A percentile compares a stretch with the other conserved stretches of the same genome.
phyloP scores from a whole-genome alignment of 2,113 vertebrate species.

The Dendrocopos noguchii region DNA sequence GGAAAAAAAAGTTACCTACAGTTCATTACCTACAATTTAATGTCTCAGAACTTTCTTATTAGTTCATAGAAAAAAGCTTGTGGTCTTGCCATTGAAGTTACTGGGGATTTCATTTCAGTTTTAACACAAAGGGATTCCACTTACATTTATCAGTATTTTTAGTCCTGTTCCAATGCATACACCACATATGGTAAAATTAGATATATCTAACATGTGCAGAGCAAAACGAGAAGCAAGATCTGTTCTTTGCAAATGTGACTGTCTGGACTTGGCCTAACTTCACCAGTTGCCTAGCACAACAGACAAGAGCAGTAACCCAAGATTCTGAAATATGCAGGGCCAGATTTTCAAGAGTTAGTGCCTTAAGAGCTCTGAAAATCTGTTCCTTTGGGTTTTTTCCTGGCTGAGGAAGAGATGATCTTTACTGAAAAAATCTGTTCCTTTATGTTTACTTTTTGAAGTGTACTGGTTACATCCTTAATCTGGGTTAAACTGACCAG shows the following conservation, averaged over 20 bases:
- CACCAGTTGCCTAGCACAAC: neutral
- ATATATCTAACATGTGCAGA: neutral
- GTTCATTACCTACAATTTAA: neutral
- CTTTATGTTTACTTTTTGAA: slow-evolving; percentile 46
- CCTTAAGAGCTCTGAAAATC: neutral
- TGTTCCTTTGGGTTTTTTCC: neutral
- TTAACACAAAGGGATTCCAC: neutral
- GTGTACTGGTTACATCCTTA: slow-evolving; percentile 39
- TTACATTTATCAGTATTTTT: neutral
- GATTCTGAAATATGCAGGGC: neutral
- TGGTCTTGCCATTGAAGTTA: neutral
- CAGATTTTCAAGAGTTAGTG: neutral
- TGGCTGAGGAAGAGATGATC: neutral
- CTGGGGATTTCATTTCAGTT: neutral
- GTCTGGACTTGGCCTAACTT: neutral
- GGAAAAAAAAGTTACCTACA: neutral
- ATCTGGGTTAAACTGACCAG: slow-evolving; percentile 57
- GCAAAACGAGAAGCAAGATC: neutral
- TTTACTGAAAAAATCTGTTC: slow-evolving; percentile 17
- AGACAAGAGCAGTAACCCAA: neutral
- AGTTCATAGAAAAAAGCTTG: neutral
- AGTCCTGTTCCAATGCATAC: neutral
- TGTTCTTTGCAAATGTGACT: neutral
- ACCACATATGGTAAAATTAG: neutral
- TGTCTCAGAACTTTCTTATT: neutral